Conservation (phyloP, 37 sponge, comb jelly and placozoan species). For the Petrosia ficiformis region DNA sequence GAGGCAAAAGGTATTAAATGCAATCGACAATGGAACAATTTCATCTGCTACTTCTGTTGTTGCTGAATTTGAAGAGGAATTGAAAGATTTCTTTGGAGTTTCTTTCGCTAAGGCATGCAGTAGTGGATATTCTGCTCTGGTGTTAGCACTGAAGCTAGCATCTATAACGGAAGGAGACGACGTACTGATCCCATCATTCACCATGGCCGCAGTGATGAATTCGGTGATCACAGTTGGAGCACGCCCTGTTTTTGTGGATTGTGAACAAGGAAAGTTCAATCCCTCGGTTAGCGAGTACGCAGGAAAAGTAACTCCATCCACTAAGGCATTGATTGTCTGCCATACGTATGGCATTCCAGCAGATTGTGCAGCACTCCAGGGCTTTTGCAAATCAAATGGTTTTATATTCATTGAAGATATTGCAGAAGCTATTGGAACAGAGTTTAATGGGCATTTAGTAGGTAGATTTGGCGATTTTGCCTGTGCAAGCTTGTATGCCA, state of each 20-base stretch:
- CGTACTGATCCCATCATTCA: conserved; percentile 52
- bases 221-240: conserved; percentile 44
- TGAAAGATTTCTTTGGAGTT: conserved; percentile 15
- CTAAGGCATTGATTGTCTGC: conserved; percentile 45
- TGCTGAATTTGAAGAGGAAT: conserved; percentile 35
- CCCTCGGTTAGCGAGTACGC: conserved; percentile 40
- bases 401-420: conserved; percentile 56
- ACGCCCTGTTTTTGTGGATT: conserved; percentile 54
- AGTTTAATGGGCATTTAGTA: conserved; percentile 12
- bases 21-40: conserved; percentile 33
- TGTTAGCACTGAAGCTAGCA: conserved; percentile 31
- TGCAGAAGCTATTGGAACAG: conserved; percentile 57
- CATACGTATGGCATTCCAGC: conserved; percentile 69
- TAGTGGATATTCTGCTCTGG: conserved; percentile 58
- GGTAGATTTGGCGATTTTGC: conserved; percentile 61
- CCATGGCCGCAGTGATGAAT: conserved; percentile 50
- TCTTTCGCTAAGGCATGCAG: conserved; percentile 48
- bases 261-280: conserved; percentile 39
- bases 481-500: conserved; percentile 57
- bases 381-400: conserved; percentile 8
- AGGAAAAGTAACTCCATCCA: neutral
- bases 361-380: conserved; percentile 4
- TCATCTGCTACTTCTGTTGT: conserved; percentile 51
- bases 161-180: conserved; percentile 39
- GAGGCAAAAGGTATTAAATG: conserved; percentile 34